phyloP scores from a whole-genome alignment of 1,140 invertebrate species.

The Oreohelix idahoensis region DNA sequence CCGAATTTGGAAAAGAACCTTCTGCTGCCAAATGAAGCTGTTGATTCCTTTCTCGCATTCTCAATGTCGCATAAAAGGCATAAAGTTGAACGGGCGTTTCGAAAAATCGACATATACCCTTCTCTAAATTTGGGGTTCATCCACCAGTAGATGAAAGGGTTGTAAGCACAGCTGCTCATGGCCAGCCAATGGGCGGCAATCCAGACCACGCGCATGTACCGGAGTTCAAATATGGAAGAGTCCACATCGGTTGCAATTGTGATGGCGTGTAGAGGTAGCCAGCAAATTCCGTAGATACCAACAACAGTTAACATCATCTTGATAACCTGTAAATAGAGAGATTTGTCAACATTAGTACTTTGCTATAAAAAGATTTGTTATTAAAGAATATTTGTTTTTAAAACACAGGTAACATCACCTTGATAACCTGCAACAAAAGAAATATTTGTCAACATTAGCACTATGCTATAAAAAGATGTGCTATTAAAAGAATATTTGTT shows the following conservation, averaged over 20 bases:
- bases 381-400: no score
- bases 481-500: no score
- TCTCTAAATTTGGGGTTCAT: conserved; percentile 86
- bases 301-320: conserved; percentile 93
- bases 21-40: not conserved
- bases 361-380: no score
- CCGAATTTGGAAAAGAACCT: not conserved
- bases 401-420: no score
- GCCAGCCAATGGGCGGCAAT: conserved; percentile 82
- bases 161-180: conserved; percentile 92
- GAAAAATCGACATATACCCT: conserved; percentile 65
- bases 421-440: no score
- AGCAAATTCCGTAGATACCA: conserved; percentile 86
- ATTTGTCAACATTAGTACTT: not conserved
- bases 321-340: conserved; percentile 79
- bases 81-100: conserved; percentile 23
- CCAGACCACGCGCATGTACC: conserved; percentile 68
- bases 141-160: conserved; percentile 92
- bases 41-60: not conserved
- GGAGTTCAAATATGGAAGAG: conserved; percentile 61
- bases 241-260: conserved; percentile 70
- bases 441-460: no score
- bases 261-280: conserved; percentile 86
- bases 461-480: no score
- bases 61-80: conserved; percentile 9